phyloP scores from a whole-genome alignment of 2,113 vertebrate genomes.

The Cynopterus brachyotis region DNA sequence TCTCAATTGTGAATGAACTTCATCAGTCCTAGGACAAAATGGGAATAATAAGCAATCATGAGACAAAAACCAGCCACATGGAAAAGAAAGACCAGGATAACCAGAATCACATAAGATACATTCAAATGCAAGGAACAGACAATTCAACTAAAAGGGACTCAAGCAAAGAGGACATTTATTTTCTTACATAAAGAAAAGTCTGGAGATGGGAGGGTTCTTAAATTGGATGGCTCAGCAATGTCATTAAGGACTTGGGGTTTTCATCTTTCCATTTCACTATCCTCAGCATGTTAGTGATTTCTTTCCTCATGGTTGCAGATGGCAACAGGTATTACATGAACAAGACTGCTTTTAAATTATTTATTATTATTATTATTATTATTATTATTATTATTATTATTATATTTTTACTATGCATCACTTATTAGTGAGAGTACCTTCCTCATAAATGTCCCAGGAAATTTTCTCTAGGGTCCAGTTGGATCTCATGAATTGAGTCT shows the following conservation, averaged over 20 bases:
- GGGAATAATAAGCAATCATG: neutral
- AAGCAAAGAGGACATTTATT: neutral
- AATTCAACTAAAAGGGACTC: neutral
- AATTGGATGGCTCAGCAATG: neutral
- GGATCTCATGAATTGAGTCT: neutral
- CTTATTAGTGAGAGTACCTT: neutral
- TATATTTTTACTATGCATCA: neutral
- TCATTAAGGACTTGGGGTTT: neutral
- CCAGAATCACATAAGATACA: neutral
- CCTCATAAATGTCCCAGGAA: neutral
- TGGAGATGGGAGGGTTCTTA: neutral
- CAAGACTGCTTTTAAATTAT: neutral
- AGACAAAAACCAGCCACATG: neutral
- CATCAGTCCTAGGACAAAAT: neutral
- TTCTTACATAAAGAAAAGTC: neutral
- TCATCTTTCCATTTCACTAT: neutral
- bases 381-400: no score
- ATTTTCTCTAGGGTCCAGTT: neutral
- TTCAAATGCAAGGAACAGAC: neutral
- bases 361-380: no score
- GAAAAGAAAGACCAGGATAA: neutral
- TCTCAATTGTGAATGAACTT: neutral
- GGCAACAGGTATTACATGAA: neutral
- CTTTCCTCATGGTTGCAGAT: neutral
- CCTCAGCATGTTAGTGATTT: neutral